These are phyloP conservation scores for Malaclemys terrapin DNA, from an alignment of 2,113 vertebrate species.

Conservation along the genomic window DNA sequence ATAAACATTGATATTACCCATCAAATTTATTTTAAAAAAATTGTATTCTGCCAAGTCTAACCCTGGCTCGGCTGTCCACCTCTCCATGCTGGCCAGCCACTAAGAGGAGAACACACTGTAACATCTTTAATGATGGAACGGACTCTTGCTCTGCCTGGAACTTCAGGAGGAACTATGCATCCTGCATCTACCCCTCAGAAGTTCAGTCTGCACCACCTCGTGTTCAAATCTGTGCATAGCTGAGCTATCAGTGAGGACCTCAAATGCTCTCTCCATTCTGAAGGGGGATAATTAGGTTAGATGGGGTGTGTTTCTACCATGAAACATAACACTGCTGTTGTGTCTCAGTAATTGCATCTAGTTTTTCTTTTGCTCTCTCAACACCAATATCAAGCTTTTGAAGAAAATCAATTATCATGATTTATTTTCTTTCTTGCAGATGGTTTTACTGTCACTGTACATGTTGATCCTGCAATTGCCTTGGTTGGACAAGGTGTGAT, in stretches of 20 bases:
- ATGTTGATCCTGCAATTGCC: background rate
- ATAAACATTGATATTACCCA: background rate
- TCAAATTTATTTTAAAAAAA: background rate
- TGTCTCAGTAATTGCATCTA: background rate
- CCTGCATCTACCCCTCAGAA: background rate
- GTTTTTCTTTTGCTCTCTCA: background rate
- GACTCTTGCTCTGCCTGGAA: background rate
- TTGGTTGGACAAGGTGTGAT: background rate
- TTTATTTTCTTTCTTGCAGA: background rate
- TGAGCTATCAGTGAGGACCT: background rate
- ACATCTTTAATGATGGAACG: background rate
- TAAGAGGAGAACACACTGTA: background rate
- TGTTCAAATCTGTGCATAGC: background rate
- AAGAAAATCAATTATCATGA: background rate
- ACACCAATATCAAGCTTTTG: background rate
- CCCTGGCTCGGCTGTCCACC: background rate
- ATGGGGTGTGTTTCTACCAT: background rate
- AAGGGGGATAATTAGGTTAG: background rate
- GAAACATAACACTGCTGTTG: background rate
- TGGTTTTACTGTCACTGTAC: background rate
- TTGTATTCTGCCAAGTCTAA: background rate
- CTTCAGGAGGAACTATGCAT: background rate
- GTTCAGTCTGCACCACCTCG: background rate
- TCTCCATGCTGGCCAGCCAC: background rate
- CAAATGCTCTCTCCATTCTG: background rate